Conservation (phyloP, 1,140 invertebrate genomes). For the Bathynomus jamesi region DNA sequence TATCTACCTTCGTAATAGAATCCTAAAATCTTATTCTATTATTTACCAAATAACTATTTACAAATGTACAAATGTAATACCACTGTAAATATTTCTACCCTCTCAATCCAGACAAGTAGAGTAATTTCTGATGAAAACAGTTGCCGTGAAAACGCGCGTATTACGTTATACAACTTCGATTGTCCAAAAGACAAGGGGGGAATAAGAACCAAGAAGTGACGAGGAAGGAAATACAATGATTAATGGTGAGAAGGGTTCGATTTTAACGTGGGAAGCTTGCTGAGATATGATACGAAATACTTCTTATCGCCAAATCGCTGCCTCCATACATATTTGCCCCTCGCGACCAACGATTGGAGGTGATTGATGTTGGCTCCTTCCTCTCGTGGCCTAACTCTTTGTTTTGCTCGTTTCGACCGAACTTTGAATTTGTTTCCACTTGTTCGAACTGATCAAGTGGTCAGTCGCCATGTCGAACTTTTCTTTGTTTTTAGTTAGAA, state of each 20-base stretch:
- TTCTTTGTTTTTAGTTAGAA: no score
- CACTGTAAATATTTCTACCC: no score
- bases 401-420: neutral
- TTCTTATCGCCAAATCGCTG: neutral
- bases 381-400: neutral
- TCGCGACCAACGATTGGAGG: neutral
- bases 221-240: conserved; percentile 1
- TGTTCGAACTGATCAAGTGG: neutral
- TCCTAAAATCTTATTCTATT: no score
- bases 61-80: no score
- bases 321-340: neutral
- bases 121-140: no score
- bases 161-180: no score
- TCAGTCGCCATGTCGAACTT: no score
- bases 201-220: neutral
- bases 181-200: no score
- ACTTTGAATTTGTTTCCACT: neutral
- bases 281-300: neutral
- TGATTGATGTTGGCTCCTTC: neutral
- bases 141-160: no score
- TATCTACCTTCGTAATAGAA: no score
- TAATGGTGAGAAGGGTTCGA: neutral
- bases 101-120: no score
- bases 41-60: no score
- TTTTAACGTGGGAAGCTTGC: neutral